Evolutionary conservation across 2,888 invertebrate genomes (phyloP), one percentile per base, ranked within the genome.

Genomic region (Rhaphigaster nebulosa): DNA sequence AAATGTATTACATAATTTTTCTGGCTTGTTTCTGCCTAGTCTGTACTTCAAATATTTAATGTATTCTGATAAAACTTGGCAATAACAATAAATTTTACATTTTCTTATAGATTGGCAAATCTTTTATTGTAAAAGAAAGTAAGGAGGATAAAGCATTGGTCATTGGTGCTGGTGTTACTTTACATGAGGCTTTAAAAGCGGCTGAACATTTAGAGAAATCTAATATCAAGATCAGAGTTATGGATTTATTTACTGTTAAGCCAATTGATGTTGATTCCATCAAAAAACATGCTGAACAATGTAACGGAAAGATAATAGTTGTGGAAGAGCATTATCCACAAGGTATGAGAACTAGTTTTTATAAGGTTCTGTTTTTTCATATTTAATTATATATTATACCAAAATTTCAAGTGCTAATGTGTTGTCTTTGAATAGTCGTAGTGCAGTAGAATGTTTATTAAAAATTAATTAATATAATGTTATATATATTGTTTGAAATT

Each of bases 281-380:
- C 76, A 94, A 96, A 76, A 94, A 95, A 90, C 96, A 98, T 94
- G 99, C 98, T 5, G 95, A 95, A 92, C 96, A 96, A 90, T 96
- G 95, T 91, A 97, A 97, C 15, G 98, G 98, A 1, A 95, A 96
- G 20, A 95, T 99, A 90, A 94, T 99, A 89, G 98, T 98, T 60
- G 98, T 99, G 0, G 99, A 99, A 94, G 99, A 99, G 94, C 99
- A 99, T 94, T 99, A 99, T 94, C 96, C 97, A 92, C 97, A 97
- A 94, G 99, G 96, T 96, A 87, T 92, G 93, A 93, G 54, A 60
- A 84, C 90, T 1, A 76, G 84, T 89, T 84, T 45, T 45, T 84
- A 80, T 90, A 80, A 29, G 41, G 41, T 91, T 91, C 41, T 23
- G 26, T 91, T 34, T 41, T 38, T 52, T 54, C n/a, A 60, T 18